These are phyloP conservation scores for Protaetia brevitarsis DNA, from an alignment of 1,140 invertebrate genomes.

Conservation along the genomic window DNA sequence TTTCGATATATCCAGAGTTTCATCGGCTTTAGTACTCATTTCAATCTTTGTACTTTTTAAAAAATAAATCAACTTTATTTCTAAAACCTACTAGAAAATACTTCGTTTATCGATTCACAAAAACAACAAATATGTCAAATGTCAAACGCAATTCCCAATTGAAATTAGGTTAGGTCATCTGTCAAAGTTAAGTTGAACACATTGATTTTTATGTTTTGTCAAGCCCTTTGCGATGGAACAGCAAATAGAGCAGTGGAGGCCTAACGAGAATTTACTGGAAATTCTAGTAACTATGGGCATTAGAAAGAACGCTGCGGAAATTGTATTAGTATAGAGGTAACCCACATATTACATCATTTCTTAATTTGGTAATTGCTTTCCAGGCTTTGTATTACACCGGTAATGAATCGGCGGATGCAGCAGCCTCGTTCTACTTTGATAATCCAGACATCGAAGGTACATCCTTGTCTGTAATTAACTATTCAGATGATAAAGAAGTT, in stretches of 20 bases:
- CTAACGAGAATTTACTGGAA: constrained; percentile 45
- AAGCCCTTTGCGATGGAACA: constrained; percentile 1
- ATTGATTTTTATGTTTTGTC: constrained; percentile 1
- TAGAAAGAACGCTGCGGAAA: constrained; percentile 43
- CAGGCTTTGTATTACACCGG: constrained; percentile 57
- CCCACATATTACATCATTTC: constrained; percentile 7
- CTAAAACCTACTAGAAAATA: background rate
- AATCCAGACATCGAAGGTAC: constrained; percentile 47
- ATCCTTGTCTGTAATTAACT: constrained; percentile 23
- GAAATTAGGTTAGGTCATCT: constrained; percentile 8
- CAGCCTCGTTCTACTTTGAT: constrained; percentile 57
- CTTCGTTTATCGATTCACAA: too few relatives aligned
- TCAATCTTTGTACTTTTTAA: background rate
- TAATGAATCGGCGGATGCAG: constrained; percentile 55
- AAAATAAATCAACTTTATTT: background rate
- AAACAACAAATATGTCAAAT: too few relatives aligned
- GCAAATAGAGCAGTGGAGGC: constrained; percentile 37
- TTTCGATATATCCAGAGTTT: background rate
- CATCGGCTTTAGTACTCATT: too few relatives aligned
- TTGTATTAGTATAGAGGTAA: constrained; percentile 36
- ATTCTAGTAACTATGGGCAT: constrained; percentile 48
- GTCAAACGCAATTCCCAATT: too few relatives aligned
- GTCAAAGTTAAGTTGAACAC: constrained; percentile 18
- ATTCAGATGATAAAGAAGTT: constrained; percentile 40
- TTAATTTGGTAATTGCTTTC: constrained; percentile 29